phyloP scores from a whole-genome alignment of 2,797 vertebrate genomes.

The Lepidocolaptes lacrymiger region DNA sequence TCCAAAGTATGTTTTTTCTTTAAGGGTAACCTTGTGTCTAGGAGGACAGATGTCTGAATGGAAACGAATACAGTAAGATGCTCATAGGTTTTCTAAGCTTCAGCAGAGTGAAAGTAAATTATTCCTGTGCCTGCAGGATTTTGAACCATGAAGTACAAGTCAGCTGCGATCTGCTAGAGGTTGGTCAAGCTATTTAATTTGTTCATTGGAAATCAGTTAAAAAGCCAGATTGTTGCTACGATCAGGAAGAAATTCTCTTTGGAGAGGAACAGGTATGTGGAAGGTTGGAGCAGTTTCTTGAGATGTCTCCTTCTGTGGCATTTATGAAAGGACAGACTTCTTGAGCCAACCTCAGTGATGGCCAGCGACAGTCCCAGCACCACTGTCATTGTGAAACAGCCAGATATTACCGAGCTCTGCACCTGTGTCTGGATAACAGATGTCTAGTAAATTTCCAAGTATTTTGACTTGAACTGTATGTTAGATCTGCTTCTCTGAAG shows the following conservation, averaged over 20 bases:
- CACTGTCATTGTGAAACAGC: not conserved
- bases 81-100: not conserved
- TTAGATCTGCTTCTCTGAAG: not conserved
- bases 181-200: not conserved
- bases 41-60: not conserved
- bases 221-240: not conserved
- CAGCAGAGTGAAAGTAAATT: not conserved
- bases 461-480: not conserved
- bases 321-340: not conserved
- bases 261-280: not conserved
- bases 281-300: not conserved
- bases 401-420: not conserved
- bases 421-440: not conserved
- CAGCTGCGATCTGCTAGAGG: not conserved
- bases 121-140: not conserved
- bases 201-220: not conserved
- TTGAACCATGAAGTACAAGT: not conserved
- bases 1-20: not conserved
- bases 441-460: not conserved
- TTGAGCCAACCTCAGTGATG: not conserved
- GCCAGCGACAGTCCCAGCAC: not conserved
- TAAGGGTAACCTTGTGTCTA: not conserved
- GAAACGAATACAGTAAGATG: not conserved
- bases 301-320: fast-evolving
- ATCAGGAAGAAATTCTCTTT: not conserved